These are phyloP conservation scores for Salpingus planirostris DNA, from an alignment of 2,888 invertebrate genomes.

Conservation along the genomic window DNA sequence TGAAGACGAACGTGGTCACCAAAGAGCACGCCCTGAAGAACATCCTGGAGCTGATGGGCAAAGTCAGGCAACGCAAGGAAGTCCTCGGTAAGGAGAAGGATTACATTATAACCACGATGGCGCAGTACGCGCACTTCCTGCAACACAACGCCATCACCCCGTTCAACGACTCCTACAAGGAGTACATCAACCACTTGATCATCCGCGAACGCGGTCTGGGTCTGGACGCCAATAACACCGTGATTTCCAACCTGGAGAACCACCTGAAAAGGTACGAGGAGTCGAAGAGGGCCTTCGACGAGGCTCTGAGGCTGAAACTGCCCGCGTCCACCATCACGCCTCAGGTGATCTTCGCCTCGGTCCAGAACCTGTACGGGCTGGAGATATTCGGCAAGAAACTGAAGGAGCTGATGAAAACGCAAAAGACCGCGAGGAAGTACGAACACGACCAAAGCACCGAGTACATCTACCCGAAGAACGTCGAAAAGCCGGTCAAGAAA, in stretches of 20 bases:
- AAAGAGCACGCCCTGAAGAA: constrained; percentile 20
- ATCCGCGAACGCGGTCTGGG: constrained; percentile 24
- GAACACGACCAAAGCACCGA: too few relatives aligned
- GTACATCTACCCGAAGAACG: too few relatives aligned
- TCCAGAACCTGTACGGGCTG: constrained; percentile 23
- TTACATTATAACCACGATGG: constrained; percentile 23
- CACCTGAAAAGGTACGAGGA: constrained; percentile 22
- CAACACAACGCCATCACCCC: constrained; percentile 30
- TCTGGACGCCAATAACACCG: constrained; percentile 12
- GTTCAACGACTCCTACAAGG: constrained; percentile 30
- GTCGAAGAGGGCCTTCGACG: constrained; percentile 21
- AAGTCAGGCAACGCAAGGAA: constrained; percentile 17
- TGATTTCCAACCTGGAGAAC: constrained; percentile 17
- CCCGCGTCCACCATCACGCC: constrained; percentile 5
- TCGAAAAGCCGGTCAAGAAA: too few relatives aligned
- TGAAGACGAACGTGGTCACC: constrained; percentile 21
- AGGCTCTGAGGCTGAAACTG: constrained; percentile 14
- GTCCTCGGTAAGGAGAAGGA: constrained; percentile 24
- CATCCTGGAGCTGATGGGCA: constrained; percentile 17
- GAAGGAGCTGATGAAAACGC: too few relatives aligned
- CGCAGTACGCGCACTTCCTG: constrained; percentile 32
- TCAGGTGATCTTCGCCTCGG: constrained; percentile 13
- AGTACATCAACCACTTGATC: constrained; percentile 30
- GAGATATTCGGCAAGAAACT: constrained; percentile 26
- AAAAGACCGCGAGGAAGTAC: too few relatives aligned